phyloP scores from a whole-genome alignment of 2,113 vertebrate genomes.

The Ophiodon elongatus region DNA sequence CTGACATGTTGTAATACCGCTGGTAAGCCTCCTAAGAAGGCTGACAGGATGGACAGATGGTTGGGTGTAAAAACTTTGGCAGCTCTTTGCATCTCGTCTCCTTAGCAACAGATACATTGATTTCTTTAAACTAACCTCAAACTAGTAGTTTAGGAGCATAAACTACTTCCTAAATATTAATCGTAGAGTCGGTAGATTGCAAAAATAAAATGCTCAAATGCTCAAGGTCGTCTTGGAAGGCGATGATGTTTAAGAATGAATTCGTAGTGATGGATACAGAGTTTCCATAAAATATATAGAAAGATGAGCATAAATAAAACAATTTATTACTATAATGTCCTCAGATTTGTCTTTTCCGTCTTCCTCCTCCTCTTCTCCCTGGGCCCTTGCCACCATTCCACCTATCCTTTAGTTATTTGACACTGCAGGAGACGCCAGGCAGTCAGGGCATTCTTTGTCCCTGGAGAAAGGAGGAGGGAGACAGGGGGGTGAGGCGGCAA shows the following conservation, averaged over 20 bases:
- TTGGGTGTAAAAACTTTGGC: background rate
- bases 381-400: slow-evolving; percentile 52
- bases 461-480: slow-evolving; percentile 66
- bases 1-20: too few species aligned
- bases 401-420: slow-evolving; percentile 75
- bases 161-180: too few species aligned
- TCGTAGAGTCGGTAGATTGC: background rate
- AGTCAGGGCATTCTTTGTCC: slow-evolving; percentile 80
- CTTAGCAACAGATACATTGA: too few species aligned
- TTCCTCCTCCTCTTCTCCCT: slow-evolving; percentile 41
- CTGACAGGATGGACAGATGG: background rate
- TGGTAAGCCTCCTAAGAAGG: background rate
- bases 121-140: background rate
- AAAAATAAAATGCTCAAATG: background rate
- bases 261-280: background rate
- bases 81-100: too few species aligned
- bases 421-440: slow-evolving; percentile 79
- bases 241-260: background rate
- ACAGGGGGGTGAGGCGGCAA: slow-evolving; percentile 31
- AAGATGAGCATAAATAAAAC: background rate
- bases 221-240: background rate
- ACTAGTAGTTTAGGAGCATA: background rate
- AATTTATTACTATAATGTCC: slow-evolving; percentile 17
- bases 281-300: background rate
- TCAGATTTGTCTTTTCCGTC: slow-evolving; percentile 20